These are phyloP conservation scores for Seira sanloemensis DNA, from an alignment of 2,888 invertebrate genomes.

Conservation along the genomic window DNA sequence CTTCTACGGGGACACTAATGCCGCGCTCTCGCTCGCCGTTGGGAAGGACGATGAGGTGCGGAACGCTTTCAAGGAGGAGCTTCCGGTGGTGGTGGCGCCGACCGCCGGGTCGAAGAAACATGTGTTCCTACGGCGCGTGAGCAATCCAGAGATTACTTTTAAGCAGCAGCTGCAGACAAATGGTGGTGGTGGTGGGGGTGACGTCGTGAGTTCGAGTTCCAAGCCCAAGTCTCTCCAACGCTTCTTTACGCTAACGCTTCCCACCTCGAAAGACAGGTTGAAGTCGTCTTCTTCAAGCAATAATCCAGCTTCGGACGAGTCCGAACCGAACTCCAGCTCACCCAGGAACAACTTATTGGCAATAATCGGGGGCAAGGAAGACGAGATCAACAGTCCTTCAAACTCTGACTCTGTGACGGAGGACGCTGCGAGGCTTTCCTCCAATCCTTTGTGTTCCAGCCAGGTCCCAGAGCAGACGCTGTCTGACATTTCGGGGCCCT, in stretches of 20 bases:
- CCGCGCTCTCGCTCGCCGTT: background rate
- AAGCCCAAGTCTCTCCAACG: background rate
- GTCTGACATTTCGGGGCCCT: conserved; percentile 39
- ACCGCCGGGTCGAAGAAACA: background rate
- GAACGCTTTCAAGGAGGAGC: no score
- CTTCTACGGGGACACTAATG: background rate
- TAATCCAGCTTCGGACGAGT: background rate
- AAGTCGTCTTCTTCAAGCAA: background rate
- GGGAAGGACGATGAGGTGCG: background rate
- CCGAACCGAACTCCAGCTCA: conserved; percentile 7
- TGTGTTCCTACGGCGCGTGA: background rate
- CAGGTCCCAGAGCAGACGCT: conserved; percentile 18
- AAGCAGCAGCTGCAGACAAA: background rate
- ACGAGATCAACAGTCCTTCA: background rate
- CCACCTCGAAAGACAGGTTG: background rate
- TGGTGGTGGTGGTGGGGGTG: background rate
- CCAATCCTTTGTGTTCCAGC: conserved; percentile 17
- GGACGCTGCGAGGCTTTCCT: conserved; percentile 27
- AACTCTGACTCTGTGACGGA: conserved; percentile 14
- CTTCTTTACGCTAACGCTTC: background rate
- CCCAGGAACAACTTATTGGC: background rate
- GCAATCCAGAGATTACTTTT: background rate
- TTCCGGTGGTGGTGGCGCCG: no score
- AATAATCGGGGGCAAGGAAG: conserved; percentile 4
- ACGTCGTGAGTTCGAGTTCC: background rate